Conservation (phyloP, 2,113 vertebrate genomes). For the Vicugna pacos region DNA sequence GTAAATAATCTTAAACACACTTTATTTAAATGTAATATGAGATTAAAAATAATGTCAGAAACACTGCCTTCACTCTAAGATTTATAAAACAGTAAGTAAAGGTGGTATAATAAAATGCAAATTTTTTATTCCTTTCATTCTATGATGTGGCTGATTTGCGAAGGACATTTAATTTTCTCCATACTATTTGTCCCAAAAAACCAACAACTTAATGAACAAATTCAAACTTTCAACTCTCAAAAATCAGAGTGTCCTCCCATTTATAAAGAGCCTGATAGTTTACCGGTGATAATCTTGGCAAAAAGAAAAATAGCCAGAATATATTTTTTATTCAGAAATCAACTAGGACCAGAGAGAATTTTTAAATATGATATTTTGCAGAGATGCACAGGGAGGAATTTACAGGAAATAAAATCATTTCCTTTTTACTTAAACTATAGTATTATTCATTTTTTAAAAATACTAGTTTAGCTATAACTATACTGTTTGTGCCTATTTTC, state of each 20-base stretch:
- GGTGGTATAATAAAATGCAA: constrained; percentile 37
- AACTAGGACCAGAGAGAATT: not conserved
- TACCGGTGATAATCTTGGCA: not conserved
- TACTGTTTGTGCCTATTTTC: not conserved
- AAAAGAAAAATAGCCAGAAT: not conserved
- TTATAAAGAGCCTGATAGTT: not conserved
- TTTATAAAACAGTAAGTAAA: constrained; percentile 68
- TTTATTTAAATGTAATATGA: constrained; percentile 65
- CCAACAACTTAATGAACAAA: constrained; percentile 6
- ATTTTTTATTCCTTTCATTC: constrained; percentile 52
- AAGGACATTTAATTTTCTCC: constrained; percentile 51
- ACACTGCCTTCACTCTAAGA: not conserved
- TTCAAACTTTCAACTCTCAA: constrained; percentile 66
- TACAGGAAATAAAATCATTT: not conserved
- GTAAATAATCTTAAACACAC: constrained; percentile 28
- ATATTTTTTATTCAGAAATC: not conserved
- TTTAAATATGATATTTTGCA: not conserved
- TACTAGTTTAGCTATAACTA: not conserved
- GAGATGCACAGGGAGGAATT: not conserved
- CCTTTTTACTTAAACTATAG: not conserved
- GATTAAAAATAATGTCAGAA: constrained; percentile 3
- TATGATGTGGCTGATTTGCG: not conserved
- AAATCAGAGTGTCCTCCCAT: not conserved
- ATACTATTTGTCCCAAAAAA: constrained; percentile 42
- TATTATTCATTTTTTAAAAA: not conserved